phyloP scores from a whole-genome alignment of 2,113 vertebrate genomes.

The Ailuropoda melanoleuca region DNA sequence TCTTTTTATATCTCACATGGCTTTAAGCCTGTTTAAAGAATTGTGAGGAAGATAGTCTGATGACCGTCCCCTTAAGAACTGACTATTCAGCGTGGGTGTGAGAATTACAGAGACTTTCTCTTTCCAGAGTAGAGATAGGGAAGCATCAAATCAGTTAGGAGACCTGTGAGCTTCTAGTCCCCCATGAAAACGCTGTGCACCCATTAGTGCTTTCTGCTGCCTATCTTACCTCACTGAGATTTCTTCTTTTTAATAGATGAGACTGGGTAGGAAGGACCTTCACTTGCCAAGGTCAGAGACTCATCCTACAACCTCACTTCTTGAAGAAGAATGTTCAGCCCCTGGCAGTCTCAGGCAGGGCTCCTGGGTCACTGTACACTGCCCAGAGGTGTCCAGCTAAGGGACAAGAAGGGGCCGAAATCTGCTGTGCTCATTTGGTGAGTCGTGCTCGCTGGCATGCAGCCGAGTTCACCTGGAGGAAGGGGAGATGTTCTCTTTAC shows the following conservation, averaged over 20 bases:
- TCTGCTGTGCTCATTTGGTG: not conserved
- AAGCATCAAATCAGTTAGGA: not conserved
- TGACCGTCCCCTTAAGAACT: not conserved
- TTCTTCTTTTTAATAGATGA: not conserved
- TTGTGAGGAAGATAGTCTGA: not conserved
- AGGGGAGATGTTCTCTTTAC: not conserved
- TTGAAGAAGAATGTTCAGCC: not conserved
- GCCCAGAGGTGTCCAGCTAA: not conserved
- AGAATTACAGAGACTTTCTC: not conserved
- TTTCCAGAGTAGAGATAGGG: not conserved
- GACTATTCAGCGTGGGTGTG: not conserved
- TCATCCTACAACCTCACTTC: not conserved
- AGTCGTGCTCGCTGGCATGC: accelerated
- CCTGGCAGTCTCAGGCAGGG: not conserved
- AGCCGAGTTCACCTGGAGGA: not conserved
- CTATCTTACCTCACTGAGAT: not conserved
- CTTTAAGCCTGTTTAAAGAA: conserved; percentile 26
- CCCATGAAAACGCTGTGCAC: not conserved
- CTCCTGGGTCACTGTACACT: not conserved
- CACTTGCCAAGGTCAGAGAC: not conserved
- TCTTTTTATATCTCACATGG: not conserved
- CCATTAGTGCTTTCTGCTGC: not conserved
- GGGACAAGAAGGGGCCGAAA: not conserved
- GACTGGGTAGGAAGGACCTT: not conserved
- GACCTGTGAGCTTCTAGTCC: not conserved